Evolutionary conservation across 2,888 invertebrate species (phyloP), one percentile per base, ranked within the genome.

Genomic region (Plebejus anna): DNA sequence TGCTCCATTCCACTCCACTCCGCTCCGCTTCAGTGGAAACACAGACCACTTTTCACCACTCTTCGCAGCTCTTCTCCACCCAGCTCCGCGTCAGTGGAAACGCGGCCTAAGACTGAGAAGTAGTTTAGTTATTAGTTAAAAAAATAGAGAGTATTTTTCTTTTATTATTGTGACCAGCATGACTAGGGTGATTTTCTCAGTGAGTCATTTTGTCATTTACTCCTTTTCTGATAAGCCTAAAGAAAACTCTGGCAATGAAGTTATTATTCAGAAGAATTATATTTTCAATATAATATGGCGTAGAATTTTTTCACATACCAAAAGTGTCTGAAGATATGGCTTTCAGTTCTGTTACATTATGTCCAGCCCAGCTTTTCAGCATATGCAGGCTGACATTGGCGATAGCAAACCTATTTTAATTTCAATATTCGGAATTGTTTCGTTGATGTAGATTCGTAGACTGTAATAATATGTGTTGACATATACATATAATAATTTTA

Each of bases 401-500:
- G 73, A 73, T 73, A 73, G 51, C 36, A 55, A 73, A 73, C 73
- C 73, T 73, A 73, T 11, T 73, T 72, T 32, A 32, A 73, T 73
- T 55, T 51, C 73, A 73, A 73, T 73, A 73, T 51, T 73, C 73
- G 55, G 51, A 73, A 73, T 72, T 72, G 51, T 73, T 51, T 55
- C 51, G 73, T 73, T 51, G 73, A 73, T 55, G 73, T 32, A 51
- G 73, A 55, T 73, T 73, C 32, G 55, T 32, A 73, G 73, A 73
- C 73, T 73, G 73, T 73, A 73, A 73, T 73, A 73, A 73, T 55
- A 55, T 72, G 42, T 13, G 73, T 73, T 73, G 73, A 73, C 51
- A 73, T 73, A 73, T 66, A 73, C 51, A 73, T 73, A 73, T 32
- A 73, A 73, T 16, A 55, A 73, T 55, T 55, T 73, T 32, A 73